These are phyloP conservation scores for Nemotelus pantherinus DNA, from an alignment of 2,888 invertebrate genomes.

Conservation along the genomic window DNA sequence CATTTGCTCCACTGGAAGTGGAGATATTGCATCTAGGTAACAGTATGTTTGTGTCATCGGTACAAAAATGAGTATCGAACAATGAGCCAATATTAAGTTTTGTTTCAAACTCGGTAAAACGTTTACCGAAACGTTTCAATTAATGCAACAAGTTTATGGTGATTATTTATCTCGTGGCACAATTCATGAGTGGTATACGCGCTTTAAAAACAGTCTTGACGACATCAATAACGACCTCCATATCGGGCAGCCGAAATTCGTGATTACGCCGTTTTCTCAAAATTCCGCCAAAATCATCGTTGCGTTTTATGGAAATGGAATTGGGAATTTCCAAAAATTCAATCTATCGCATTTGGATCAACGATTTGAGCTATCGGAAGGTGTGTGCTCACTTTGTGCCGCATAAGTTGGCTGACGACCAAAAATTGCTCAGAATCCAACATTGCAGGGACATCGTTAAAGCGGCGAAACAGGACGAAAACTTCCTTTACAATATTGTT, in stretches of 20 bases:
- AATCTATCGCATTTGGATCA: neutral
- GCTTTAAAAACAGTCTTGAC: too few species aligned
- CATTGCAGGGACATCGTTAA: constrained; percentile 44
- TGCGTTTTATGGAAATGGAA: constrained; percentile 22
- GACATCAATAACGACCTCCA: too few species aligned
- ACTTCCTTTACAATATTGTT: constrained; percentile 29
- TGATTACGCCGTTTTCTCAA: neutral
- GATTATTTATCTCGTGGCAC: constrained; percentile 13
- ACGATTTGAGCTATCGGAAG: constrained; percentile 26
- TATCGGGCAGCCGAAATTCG: neutral
- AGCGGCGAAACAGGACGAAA: constrained; percentile 21
- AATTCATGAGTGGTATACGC: constrained; percentile 14
- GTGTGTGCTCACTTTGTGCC: constrained; percentile 42
- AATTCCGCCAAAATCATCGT: constrained; percentile 2
- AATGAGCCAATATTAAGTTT: too few species aligned
- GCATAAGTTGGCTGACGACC: constrained; percentile 41
- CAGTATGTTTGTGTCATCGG: too few species aligned
- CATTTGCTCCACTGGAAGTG: too few species aligned
- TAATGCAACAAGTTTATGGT: too few species aligned
- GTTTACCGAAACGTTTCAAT: too few species aligned
- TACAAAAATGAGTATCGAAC: too few species aligned
- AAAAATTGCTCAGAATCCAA: constrained; percentile 35
- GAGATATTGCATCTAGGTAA: too few species aligned
- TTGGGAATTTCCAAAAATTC: constrained; percentile 8
- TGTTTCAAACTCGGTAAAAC: too few species aligned